phyloP scores from a whole-genome alignment of 2,888 invertebrate genomes.

The Caenorhabditis sp. region DNA sequence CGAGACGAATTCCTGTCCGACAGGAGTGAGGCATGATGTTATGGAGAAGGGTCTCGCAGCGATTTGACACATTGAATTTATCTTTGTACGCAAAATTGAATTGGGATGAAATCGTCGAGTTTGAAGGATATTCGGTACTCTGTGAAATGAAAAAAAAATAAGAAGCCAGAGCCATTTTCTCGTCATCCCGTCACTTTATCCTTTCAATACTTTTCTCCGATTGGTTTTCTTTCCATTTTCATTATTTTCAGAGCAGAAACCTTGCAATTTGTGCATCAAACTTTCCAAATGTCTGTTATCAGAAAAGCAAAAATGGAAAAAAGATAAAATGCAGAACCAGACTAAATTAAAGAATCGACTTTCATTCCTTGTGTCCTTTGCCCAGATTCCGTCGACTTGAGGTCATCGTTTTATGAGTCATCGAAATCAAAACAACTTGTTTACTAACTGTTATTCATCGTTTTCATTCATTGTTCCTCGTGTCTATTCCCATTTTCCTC shows the following conservation, averaged over 20 bases:
- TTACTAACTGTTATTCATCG: too few species aligned
- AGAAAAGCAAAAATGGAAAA: slow-evolving; percentile 20
- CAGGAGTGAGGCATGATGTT: too few species aligned
- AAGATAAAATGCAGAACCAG: slow-evolving; percentile 41
- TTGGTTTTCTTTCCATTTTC: slow-evolving; percentile 7
- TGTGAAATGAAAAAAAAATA: not conserved
- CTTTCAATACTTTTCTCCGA: not conserved
- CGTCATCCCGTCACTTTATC: too few species aligned
- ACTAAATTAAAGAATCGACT: slow-evolving; percentile 41
- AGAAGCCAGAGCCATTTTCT: not conserved
- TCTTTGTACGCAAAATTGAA: too few species aligned
- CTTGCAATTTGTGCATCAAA: slow-evolving; percentile 35
- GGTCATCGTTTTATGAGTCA: not conserved
- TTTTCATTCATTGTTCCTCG: too few species aligned
- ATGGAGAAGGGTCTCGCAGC: too few species aligned
- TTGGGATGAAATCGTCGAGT: too few species aligned
- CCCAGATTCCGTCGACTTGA: not conserved
- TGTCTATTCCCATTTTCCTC: not conserved
- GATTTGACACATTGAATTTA: too few species aligned
- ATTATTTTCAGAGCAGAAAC: slow-evolving; percentile 49
- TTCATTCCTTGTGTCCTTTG: slow-evolving; percentile 22
- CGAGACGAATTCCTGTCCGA: too few species aligned
- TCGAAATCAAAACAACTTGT: not conserved
- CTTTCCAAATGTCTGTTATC: slow-evolving; percentile 44
- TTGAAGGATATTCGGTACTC: slow-evolving; percentile 11